A percentile compares a stretch with the other conserved stretches of the same genome.
These are phyloP conservation scores for Monopterus albus DNA, from an alignment of 2,113 vertebrate species.

Conservation along the genomic window DNA sequence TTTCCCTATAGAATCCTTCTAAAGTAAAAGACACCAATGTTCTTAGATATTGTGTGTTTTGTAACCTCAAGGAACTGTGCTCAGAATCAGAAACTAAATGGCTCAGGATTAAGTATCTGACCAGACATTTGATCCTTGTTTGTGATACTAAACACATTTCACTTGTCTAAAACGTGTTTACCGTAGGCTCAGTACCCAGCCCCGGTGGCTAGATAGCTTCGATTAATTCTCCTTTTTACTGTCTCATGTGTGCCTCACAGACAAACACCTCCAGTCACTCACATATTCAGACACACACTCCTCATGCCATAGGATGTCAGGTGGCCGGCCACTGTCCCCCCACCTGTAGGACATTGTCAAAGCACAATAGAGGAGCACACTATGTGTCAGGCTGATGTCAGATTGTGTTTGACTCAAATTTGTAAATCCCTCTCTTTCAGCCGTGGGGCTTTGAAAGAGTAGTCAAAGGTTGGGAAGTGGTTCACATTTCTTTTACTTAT, in stretches of 20 bases:
- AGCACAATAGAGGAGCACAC: constrained; percentile 52
- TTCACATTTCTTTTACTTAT: constrained; percentile 45
- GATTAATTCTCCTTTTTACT: neutral
- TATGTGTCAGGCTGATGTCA: constrained; percentile 47
- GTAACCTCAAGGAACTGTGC: no score
- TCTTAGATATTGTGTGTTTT: no score
- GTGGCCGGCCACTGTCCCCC: constrained; percentile 53
- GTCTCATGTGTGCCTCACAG: neutral
- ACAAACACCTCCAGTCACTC: constrained; percentile 4
- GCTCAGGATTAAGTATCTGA: no score
- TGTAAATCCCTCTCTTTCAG: constrained; percentile 51
- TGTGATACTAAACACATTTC: no score
- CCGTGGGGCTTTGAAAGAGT: constrained; percentile 54
- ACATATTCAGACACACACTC: neutral
- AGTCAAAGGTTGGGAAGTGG: constrained; percentile 23
- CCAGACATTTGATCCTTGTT: no score
- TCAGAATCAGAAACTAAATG: no score
- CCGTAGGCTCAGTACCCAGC: no score
- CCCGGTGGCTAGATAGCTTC: neutral
- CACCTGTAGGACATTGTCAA: constrained; percentile 66
- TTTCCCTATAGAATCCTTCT: no score
- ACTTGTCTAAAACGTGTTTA: no score
- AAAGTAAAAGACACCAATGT: no score
- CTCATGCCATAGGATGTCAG: constrained; percentile 58
- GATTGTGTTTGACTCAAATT: constrained; percentile 62